phyloP scores from a whole-genome alignment of 2,113 vertebrate genomes.

The Limanda limanda region DNA sequence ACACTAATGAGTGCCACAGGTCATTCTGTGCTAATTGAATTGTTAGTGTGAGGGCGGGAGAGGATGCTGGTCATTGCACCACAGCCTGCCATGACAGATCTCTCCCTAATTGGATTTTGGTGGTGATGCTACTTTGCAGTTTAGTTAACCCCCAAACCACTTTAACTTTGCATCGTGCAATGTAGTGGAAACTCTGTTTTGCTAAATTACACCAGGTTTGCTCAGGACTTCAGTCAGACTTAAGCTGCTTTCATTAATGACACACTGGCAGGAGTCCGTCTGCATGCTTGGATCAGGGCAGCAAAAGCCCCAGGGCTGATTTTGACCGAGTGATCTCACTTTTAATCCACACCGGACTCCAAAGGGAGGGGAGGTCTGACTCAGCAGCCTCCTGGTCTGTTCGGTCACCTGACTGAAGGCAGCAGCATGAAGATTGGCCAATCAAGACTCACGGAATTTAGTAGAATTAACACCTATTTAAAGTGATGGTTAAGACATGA shows the following conservation, averaged over 20 bases:
- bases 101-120: conserved; percentile 38
- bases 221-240: conserved; percentile 40
- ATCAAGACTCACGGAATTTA: not conserved
- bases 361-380: conserved; percentile 54
- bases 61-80: conserved; percentile 30
- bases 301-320: conserved; percentile 47
- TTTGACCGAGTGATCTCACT: conserved; percentile 74
- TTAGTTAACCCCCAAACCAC: conserved; percentile 26
- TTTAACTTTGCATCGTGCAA: conserved; percentile 19
- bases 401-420: conserved; percentile 48
- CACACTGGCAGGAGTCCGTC: conserved; percentile 47
- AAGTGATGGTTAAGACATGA: not conserved
- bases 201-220: conserved; percentile 10
- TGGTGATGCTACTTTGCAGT: conserved; percentile 33
- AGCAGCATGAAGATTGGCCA: not conserved
- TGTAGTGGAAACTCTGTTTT: conserved; percentile 22
- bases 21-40: conserved; percentile 37
- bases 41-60: conserved; percentile 19
- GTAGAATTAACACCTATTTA: not conserved
- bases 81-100: conserved; percentile 20
- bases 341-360: conserved; percentile 63
- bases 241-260: conserved; percentile 74
- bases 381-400: conserved; percentile 63
- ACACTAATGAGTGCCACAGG: conserved; percentile 24
- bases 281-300: conserved; percentile 53